Base-by-base conservation (phyloP, 2,888 invertebrate species). In the Lasius fuliginosus region DNA sequence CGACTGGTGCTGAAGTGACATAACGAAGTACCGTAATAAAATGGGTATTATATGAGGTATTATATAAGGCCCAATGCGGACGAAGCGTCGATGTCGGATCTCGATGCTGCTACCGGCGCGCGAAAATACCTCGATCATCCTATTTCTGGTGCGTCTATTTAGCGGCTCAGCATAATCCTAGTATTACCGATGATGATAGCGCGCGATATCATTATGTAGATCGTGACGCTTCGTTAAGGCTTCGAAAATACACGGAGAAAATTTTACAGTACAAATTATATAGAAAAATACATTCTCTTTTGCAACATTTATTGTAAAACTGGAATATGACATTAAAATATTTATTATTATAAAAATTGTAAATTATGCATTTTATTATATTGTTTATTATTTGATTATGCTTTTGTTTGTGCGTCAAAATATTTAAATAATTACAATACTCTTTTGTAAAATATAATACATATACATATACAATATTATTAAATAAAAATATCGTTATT, bases 1-100 rank as follows among this genome's bases (percentile, higher is more conserved):
- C 67, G 62, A 53, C 85, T 76, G 76, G 60, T 69, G 49, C 56
- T 84, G 83, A 88, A 89, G 88, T 81, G 84, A 88, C 86, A 84
- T 88, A 89, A 89, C 88, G 65, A 90, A 89, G 91, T 91, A 85
- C 89, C 85, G 87, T 86, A 85, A 88, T 88, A 89, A 90, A 91
- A 90, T 87, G 68, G 86, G 84, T 84, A 86, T 90, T 89, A 85
- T 89, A 85, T 18, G 56, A 46, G 60, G 60, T 60, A 30, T 30
- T 60, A 27, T 85, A 81, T 82, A 85, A 76, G 23, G 15, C 60
- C 64, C 58, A 58, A 36, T n/a, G 23, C 18, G 53, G 23, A 49
- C 58, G 67, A 76, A 49, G n/a, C 65, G 56, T 33, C 56, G 58
- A 67, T 46, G 60, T 11, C 33, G 18, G n/a, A 33, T 9, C 27